Evolutionary conservation across 1,140 invertebrate species (phyloP).

Genomic region (Aphidius ervi): DNA sequence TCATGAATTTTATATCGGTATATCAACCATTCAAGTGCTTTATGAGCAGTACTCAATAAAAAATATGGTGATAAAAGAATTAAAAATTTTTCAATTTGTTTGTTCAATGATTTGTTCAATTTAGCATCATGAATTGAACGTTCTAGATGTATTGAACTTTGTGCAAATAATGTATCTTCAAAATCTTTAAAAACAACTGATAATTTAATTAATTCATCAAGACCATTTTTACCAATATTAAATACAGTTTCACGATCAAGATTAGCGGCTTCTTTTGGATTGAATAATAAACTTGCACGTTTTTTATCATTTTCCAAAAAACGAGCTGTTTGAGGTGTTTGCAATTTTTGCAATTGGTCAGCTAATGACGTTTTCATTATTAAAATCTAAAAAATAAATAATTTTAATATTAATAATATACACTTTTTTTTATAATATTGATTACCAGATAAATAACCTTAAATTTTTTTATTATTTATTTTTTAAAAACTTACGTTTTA

Average conservation of each 20-base stretch:
- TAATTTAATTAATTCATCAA: constrained; percentile 74
- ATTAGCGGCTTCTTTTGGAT: constrained; percentile 80
- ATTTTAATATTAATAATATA: too few relatives aligned
- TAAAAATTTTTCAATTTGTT: constrained; percentile 76
- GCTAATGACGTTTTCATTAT: constrained; percentile 70
- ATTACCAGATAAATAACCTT: too few relatives aligned
- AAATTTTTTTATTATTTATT: too few relatives aligned
- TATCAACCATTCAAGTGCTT: constrained; percentile 91
- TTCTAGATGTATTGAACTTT: constrained; percentile 70
- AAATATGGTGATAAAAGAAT: constrained; percentile 82
- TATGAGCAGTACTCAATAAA: constrained; percentile 75
- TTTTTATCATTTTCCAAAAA: constrained; percentile 64
- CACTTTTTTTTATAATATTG: too few relatives aligned
- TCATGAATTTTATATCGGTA: constrained; percentile 83
- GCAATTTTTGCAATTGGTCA: constrained; percentile 76
- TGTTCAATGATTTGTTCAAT: constrained; percentile 73
- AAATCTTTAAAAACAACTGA: constrained; percentile 71
- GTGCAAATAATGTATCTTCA: constrained; percentile 71
- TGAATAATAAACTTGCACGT: constrained; percentile 79
- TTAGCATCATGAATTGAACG: constrained; percentile 71
- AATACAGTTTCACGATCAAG: constrained; percentile 79
- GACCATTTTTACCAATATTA: constrained; percentile 77
- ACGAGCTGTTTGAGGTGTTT: constrained; percentile 71
- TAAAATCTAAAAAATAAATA: too few relatives aligned
- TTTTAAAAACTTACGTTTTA: too few relatives aligned